These are phyloP conservation scores for Antennarius striatus DNA, from an alignment of 2,113 vertebrate species.

Conservation along the genomic window DNA sequence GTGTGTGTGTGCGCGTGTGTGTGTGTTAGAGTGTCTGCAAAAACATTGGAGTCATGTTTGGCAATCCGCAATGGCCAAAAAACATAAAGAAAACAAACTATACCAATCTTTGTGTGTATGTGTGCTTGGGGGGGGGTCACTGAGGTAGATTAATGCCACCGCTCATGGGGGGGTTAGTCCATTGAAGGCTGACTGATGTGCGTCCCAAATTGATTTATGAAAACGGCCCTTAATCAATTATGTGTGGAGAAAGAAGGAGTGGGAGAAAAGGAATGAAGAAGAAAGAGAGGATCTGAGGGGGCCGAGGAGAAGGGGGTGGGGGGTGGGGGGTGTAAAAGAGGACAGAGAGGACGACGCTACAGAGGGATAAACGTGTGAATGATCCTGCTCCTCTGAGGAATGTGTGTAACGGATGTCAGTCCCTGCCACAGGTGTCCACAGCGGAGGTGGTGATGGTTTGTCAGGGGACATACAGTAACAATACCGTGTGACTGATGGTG, in stretches of 20 bases:
- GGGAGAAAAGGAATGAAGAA: slow-evolving; percentile 50
- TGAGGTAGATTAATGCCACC: slow-evolving; percentile 79
- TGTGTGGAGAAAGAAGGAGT: slow-evolving; percentile 83
- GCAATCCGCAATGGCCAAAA: slow-evolving; percentile 43
- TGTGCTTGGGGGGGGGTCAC: slow-evolving; percentile 74
- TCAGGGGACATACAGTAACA: slow-evolving; percentile 25
- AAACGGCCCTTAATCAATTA: slow-evolving; percentile 99
- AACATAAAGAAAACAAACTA: slow-evolving; percentile 58
- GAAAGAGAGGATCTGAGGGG: slow-evolving; percentile 45
- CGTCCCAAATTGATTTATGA: slow-evolving; percentile 99
- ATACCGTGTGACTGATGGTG: slow-evolving; percentile 34
- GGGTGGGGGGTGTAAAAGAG: slow-evolving; percentile 45
- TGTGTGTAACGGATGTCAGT: slow-evolving; percentile 53
- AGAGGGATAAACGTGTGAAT: slow-evolving; percentile 54
- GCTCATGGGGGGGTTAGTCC: slow-evolving; percentile 85
- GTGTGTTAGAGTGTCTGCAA: slow-evolving; percentile 48
- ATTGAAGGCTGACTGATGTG: slow-evolving; percentile 99
- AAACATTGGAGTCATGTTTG: slow-evolving; percentile 66
- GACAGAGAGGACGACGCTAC: slow-evolving; percentile 39
- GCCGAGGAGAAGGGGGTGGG: slow-evolving; percentile 11
- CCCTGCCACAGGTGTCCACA: slow-evolving; percentile 65
- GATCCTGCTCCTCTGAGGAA: slow-evolving; percentile 63
- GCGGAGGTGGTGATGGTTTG: slow-evolving; percentile 47
- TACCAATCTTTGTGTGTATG: slow-evolving; percentile 45
- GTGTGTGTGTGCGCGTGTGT: slow-evolving; percentile 44